A percentile compares a stretch with the other conserved stretches of the same genome.
These are phyloP conservation scores for Erynnis tages DNA, from an alignment of 2,888 invertebrate species.

Conservation along the genomic window DNA sequence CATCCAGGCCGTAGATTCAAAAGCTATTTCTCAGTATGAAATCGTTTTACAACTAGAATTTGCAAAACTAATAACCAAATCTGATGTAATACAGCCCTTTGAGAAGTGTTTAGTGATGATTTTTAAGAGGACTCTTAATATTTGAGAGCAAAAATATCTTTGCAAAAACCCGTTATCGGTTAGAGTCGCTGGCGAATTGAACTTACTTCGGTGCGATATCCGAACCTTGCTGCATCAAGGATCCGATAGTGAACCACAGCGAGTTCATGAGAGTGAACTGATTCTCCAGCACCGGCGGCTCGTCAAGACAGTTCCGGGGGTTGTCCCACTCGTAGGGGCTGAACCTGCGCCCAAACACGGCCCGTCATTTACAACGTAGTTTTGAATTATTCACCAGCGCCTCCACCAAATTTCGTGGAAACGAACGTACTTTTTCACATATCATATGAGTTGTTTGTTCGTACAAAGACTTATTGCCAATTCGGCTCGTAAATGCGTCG, in stretches of 20 bases:
- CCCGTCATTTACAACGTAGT: constrained; percentile 48
- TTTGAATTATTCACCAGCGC: constrained; percentile 27
- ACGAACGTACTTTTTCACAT: too few relatives aligned
- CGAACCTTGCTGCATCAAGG: constrained; percentile 95
- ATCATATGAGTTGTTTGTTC: neutral
- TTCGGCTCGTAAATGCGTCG: constrained; percentile 33
- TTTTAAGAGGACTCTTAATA: constrained; percentile 7
- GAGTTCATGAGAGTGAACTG: constrained; percentile 95
- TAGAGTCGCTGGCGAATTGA: constrained; percentile 41
- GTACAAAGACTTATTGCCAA: constrained; percentile 3
- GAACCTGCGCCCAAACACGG: constrained; percentile 85
- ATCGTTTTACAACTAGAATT: constrained; percentile 11
- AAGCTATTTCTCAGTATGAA: constrained; percentile 63
- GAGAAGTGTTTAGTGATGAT: constrained; percentile 17
- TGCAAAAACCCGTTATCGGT: constrained; percentile 45
- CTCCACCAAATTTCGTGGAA: neutral
- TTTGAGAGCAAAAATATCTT: constrained; percentile 2
- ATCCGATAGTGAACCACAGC: constrained; percentile 97
- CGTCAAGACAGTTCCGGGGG: constrained; percentile 91
- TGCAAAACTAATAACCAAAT: constrained; percentile 7
- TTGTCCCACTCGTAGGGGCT: constrained; percentile 97
- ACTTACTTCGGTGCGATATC: constrained; percentile 96
- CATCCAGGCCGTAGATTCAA: constrained; percentile 60
- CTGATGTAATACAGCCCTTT: constrained; percentile 21
- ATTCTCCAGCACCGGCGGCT: constrained; percentile 93